Conservation (phyloP, 1,140 invertebrate species). For the Amphibalanus amphitrite region DNA sequence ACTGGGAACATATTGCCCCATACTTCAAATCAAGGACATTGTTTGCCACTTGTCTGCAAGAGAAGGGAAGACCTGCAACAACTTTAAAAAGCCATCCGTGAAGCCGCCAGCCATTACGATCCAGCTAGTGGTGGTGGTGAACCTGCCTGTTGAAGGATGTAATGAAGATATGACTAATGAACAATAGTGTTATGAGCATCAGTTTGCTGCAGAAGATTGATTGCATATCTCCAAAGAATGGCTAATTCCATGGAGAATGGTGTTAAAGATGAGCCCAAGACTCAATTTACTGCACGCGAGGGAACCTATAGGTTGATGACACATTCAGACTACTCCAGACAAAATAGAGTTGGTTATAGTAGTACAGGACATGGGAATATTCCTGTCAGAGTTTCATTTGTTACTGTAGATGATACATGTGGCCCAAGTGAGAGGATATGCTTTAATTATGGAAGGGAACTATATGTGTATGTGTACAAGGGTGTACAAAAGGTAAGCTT, state of each 20-base stretch:
- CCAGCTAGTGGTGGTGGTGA: no score
- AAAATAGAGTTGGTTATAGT: slow-evolving; percentile 24
- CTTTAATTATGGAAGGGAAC: slow-evolving; percentile 42
- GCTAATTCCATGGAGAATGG: background rate
- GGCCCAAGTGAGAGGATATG: slow-evolving; percentile 28
- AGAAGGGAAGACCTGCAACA: no score
- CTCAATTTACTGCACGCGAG: slow-evolving; percentile 34
- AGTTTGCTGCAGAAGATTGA: background rate
- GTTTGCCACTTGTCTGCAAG: no score
- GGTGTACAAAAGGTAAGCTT: slow-evolving; percentile 34
- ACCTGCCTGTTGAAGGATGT: no score
- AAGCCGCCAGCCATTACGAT: no score
- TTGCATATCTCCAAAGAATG: background rate
- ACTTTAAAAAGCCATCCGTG: no score
- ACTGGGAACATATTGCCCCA: no score
- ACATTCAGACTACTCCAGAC: slow-evolving; percentile 33
- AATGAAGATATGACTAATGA: no score
- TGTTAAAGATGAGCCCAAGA: slow-evolving; percentile 33
- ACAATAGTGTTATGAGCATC: background rate
- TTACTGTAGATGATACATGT: slow-evolving; percentile 24
- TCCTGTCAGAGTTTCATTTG: slow-evolving; percentile 33
- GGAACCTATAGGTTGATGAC: slow-evolving; percentile 34
- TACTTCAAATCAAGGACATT: no score
- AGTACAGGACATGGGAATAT: slow-evolving; percentile 22
- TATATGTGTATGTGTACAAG: slow-evolving; percentile 41